Evolutionary conservation across 2,888 invertebrate genomes (phyloP).

Genomic region (Anarsia innoxiella): DNA sequence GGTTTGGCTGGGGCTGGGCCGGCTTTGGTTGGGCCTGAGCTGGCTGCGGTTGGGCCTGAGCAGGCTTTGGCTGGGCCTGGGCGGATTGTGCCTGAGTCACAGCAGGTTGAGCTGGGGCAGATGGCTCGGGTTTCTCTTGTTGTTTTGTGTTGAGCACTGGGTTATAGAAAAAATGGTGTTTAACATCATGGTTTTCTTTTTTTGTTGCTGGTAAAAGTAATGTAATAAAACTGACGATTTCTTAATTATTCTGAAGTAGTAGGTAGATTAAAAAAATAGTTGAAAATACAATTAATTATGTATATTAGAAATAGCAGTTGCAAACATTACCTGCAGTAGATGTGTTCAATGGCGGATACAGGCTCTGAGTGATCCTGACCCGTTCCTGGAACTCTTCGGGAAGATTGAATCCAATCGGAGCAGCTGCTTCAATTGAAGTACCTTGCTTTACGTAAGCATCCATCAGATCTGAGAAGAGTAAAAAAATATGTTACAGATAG

Average conservation of each 20-base stretch:
- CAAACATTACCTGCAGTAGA: conserved; percentile 60
- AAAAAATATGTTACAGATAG: no score
- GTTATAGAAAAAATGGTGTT: conserved; percentile 27
- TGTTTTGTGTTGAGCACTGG: conserved; percentile 58
- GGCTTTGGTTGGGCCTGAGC: background rate
- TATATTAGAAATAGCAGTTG: no score
- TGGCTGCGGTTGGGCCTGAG: conserved; percentile 2
- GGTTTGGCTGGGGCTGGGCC: conserved; percentile 7
- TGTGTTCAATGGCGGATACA: conserved; percentile 53
- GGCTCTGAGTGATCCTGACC: conserved; percentile 30
- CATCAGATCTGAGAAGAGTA: conserved; percentile 35
- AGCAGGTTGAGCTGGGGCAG: background rate
- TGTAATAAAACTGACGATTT: no score
- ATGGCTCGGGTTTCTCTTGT: conserved; percentile 22
- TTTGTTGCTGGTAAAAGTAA: no score
- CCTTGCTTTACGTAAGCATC: conserved; percentile 28
- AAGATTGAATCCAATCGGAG: conserved; percentile 45
- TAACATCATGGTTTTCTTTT: no score
- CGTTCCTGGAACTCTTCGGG: conserved; percentile 47
- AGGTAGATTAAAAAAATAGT: no score
- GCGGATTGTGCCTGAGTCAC: background rate
- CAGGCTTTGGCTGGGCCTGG: conserved; percentile 3
- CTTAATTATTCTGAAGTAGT: no score
- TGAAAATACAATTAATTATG: no score
- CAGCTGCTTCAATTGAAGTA: conserved; percentile 21